These are phyloP conservation scores for Lacanobia oleracea DNA, from an alignment of 2,888 invertebrate species.

Conservation along the genomic window DNA sequence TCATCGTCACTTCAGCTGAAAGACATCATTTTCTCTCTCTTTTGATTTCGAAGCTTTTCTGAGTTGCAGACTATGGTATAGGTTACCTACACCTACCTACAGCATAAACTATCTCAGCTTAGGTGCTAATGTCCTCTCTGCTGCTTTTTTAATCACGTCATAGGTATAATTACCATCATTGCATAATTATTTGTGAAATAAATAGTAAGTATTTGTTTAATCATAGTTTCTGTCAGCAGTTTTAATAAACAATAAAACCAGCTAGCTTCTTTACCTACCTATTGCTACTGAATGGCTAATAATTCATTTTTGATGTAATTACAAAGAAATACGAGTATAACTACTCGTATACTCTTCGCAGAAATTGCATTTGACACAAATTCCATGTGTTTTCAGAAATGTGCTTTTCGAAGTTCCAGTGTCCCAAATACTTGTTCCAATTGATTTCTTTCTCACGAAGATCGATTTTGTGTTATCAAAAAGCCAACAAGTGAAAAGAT, in stretches of 20 bases:
- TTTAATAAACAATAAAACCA: background rate
- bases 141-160: no score
- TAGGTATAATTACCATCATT: no score
- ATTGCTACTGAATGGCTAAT: background rate
- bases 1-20: no score
- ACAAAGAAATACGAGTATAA: background rate
- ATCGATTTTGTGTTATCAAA: background rate
- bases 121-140: background rate
- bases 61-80: background rate
- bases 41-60: background rate
- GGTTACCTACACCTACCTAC: no score
- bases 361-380: constrained; percentile 21
- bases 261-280: background rate
- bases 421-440: background rate
- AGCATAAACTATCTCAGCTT: background rate
- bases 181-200: no score
- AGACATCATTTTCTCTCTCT: background rate
- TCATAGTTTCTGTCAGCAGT: no score
- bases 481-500: no score
- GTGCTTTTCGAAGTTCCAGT: background rate
- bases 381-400: background rate
- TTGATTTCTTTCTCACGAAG: background rate
- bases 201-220: no score
- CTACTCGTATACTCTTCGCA: background rate
- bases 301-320: constrained; percentile 10